Conservation (phyloP, 2,113 vertebrate species). For the Micromys minutus region DNA sequence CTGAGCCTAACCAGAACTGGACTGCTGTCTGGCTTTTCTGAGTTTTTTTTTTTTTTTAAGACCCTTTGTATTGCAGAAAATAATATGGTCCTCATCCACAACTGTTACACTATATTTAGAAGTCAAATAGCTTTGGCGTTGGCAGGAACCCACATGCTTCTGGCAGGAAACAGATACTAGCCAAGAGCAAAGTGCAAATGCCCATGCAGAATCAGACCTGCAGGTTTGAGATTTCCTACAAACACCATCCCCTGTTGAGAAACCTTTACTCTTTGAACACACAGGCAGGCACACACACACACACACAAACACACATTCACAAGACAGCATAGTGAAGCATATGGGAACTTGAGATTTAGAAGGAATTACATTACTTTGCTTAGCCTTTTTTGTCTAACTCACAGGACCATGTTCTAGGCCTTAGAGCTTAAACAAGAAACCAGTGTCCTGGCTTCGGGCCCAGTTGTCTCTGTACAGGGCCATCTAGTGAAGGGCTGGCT, state of each 20-base stretch:
- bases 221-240: neutral
- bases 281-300: neutral
- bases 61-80: constrained; percentile 69
- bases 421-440: neutral
- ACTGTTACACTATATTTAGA: constrained; percentile 76
- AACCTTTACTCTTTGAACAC: neutral
- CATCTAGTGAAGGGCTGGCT: neutral
- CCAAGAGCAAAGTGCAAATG: constrained; percentile 68
- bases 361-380: neutral
- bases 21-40: constrained; percentile 47
- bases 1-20: constrained; percentile 14
- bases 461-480: accelerated
- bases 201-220: neutral
- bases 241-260: constrained; percentile 1
- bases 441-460: neutral
- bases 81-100: constrained; percentile 56
- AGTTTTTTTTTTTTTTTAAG: neutral
- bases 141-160: constrained; percentile 47
- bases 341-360: neutral
- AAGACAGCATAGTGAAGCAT: neutral
- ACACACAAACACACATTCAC: neutral
- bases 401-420: neutral
- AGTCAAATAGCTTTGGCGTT: constrained; percentile 68
- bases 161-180: constrained; percentile 62
- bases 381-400: neutral